Conservation (phyloP, 92 coral and sea anemone genomes). For the Desmophyllum pertusum region DNA sequence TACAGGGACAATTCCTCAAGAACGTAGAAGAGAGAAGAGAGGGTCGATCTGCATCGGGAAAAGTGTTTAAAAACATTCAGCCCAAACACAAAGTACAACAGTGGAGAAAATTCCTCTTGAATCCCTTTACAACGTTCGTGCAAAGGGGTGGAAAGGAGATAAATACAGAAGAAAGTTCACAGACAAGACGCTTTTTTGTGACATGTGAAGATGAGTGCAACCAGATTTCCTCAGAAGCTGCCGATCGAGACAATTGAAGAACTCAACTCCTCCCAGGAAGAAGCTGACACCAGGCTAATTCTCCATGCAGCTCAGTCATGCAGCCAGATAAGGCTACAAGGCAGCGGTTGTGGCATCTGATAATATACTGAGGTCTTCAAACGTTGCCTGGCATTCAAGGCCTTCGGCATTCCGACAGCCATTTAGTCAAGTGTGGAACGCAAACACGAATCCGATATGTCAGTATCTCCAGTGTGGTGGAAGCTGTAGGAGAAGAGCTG, state of each 20-base stretch:
- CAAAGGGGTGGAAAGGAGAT: constrained; percentile 43
- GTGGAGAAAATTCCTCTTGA: constrained; percentile 62
- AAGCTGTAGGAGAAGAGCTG: constrained; percentile 45
- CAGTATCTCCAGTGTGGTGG: constrained; percentile 48
- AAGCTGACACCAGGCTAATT: constrained; percentile 66
- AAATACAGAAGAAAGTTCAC: constrained; percentile 33
- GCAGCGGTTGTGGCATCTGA: constrained; percentile 53
- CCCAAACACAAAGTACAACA: constrained; percentile 57
- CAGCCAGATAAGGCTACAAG: constrained; percentile 43
- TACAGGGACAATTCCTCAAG: constrained; percentile 53
- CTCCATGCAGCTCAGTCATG: constrained; percentile 54
- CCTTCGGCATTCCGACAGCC: constrained; percentile 39
- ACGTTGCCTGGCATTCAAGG: constrained; percentile 37
- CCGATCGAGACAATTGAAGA: constrained; percentile 26
- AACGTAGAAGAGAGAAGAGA: constrained; percentile 59
- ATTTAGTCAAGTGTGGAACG: constrained; percentile 58
- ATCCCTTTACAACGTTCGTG: constrained; percentile 60
- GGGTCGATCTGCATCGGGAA: constrained; percentile 42
- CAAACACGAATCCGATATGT: constrained; percentile 58
- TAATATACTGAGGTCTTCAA: constrained; percentile 72
- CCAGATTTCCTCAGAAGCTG: constrained; percentile 42
- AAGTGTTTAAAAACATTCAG: constrained; percentile 46
- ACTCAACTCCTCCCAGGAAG: constrained; percentile 60
- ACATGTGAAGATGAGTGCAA: constrained; percentile 49
- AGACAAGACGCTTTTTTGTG: constrained; percentile 40